A percentile compares a stretch with the other conserved stretches of the same genome.
These are phyloP conservation scores for Lota lota DNA, from an alignment of 2,113 vertebrate genomes.

Conservation along the genomic window DNA sequence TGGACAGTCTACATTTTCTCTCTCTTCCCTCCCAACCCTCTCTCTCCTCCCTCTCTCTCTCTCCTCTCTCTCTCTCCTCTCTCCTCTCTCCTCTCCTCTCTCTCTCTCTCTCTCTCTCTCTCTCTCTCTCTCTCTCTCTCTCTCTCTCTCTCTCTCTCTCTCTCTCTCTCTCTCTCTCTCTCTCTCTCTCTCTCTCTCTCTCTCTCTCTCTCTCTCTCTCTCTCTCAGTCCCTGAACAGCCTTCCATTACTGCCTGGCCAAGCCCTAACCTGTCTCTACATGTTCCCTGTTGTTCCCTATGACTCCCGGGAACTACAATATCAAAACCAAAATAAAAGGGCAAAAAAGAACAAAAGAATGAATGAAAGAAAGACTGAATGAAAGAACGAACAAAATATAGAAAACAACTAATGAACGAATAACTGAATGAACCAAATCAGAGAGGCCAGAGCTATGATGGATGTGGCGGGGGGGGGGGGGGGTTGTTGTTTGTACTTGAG, in stretches of 20 bases:
- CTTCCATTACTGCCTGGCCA: too few species aligned
- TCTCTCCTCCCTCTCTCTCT: not conserved
- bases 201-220: not conserved
- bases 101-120: not conserved
- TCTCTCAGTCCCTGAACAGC: too few species aligned
- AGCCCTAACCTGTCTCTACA: too few species aligned
- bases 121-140: not conserved
- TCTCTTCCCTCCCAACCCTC: not conserved
- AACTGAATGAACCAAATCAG: not conserved
- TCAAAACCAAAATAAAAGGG: too few species aligned
- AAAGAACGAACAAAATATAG: not conserved
- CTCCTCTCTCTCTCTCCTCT: not conserved
- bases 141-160: not conserved
- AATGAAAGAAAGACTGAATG: not conserved
- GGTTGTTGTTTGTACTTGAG: too few species aligned
- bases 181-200: not conserved
- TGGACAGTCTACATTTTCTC: not conserved
- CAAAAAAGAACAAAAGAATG: too few species aligned
- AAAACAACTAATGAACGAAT: not conserved
- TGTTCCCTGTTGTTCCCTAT: too few species aligned
- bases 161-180: not conserved
- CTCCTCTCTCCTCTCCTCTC: not conserved
- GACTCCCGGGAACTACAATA: too few species aligned
- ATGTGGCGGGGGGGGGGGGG: not conserved
- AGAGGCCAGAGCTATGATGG: not conserved